Evolutionary conservation across 2,113 vertebrate species (phyloP).

Genomic region (Rhea americana): DNA sequence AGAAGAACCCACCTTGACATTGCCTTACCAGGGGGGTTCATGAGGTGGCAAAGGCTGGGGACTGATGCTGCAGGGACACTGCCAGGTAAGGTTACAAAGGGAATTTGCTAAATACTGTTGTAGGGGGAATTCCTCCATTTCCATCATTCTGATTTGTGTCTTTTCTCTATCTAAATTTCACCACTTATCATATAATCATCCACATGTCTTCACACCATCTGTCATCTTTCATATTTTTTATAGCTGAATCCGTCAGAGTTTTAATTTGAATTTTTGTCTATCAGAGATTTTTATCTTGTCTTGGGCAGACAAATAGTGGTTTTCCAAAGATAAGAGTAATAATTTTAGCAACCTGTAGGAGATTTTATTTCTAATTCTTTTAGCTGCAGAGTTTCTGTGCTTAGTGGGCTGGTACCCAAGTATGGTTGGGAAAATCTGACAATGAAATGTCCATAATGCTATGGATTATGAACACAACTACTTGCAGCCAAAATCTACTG

Average conservation of each 20-base stretch:
- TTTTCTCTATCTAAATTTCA: neutral
- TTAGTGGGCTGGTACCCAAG: neutral
- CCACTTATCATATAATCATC: neutral
- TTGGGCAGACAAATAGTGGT: neutral
- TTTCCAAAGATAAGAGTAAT: neutral
- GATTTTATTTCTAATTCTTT: conserved; percentile 10
- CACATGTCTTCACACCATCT: neutral
- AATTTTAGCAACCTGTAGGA: neutral
- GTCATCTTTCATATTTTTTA: neutral
- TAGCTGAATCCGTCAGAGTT: neutral
- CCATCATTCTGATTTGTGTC: neutral
- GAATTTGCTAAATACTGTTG: neutral
- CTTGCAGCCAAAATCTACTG: neutral
- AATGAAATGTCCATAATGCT: neutral
- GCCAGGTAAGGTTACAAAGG: neutral
- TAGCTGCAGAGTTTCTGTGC: neutral
- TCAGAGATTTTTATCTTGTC: neutral
- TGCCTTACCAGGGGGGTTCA: neutral
- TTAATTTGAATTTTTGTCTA: conserved; percentile 1
- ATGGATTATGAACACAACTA: neutral
- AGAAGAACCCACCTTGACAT: neutral
- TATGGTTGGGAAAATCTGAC: neutral
- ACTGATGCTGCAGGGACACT: neutral
- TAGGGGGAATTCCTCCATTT: neutral
- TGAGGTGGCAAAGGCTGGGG: neutral